Conservation (phyloP, 64 coral and sea anemone genomes). For the Exaiptasia diaphana region DNA sequence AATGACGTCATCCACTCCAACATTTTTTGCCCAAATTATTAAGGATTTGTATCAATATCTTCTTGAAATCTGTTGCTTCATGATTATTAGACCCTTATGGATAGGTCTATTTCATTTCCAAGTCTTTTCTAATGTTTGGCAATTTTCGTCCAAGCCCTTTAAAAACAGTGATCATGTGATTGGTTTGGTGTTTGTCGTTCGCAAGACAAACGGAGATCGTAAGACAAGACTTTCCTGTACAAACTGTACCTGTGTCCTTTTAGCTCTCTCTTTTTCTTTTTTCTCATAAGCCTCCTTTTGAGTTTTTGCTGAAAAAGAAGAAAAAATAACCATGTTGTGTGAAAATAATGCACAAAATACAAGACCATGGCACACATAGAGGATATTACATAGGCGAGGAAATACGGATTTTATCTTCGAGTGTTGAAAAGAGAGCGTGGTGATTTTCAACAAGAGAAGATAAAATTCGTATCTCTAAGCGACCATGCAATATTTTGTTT, state of each 20-base stretch:
- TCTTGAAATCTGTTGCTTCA: background rate
- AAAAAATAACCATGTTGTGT: background rate
- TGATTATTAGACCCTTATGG: background rate
- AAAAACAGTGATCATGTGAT: background rate
- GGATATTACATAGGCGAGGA: background rate
- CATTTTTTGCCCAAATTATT: too few species aligned
- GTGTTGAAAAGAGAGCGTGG: too few species aligned
- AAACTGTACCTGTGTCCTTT: slow-evolving; percentile 1
- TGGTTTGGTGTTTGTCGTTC: background rate
- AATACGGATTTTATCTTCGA: background rate
- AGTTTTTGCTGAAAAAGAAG: background rate
- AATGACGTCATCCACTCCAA: too few species aligned
- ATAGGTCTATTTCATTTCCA: background rate
- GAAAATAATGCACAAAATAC: background rate
- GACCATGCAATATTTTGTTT: too few species aligned
- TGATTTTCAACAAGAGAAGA: background rate
- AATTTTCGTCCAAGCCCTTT: background rate
- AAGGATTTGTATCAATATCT: too few species aligned
- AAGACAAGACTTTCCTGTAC: background rate
- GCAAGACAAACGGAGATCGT: background rate
- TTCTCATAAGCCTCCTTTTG: slow-evolving; percentile 31
- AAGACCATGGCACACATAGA: background rate
- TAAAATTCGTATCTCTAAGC: too few species aligned
- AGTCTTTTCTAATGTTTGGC: background rate
- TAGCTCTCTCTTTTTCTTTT: slow-evolving; percentile 17